Conservation (phyloP, 1,140 invertebrate species). For the Elymnias hypermnestra region DNA sequence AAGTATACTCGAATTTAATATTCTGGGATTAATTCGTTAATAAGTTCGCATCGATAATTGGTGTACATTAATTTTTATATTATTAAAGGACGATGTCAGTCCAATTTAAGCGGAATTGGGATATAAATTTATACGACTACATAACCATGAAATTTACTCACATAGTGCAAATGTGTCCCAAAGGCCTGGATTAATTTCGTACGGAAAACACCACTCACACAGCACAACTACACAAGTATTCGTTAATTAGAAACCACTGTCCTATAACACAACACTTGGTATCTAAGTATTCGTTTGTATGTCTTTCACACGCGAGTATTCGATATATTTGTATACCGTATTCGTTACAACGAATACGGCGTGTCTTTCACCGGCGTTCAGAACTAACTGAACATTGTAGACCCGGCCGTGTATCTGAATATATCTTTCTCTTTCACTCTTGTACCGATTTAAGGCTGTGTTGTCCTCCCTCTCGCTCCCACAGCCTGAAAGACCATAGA, state of each 20-base stretch:
- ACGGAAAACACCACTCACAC: slow-evolving; percentile 21
- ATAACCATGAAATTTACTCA: slow-evolving; percentile 27
- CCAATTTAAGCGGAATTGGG: slow-evolving; percentile 4
- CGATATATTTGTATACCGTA: slow-evolving; percentile 7
- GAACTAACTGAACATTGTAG: slow-evolving; percentile 55
- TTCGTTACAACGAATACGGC: slow-evolving; percentile 21
- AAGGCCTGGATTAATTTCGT: slow-evolving; percentile 12
- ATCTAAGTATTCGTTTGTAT: slow-evolving; percentile 15
- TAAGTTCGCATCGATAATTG: no score
- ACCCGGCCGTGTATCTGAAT: slow-evolving; percentile 46
- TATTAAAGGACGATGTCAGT: no score
- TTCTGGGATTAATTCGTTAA: no score
- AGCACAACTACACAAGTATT: slow-evolving; percentile 11
- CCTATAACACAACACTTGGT: slow-evolving; percentile 17
- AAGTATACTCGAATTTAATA: no score
- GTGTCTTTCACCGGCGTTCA: slow-evolving; percentile 39
- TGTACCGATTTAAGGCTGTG: slow-evolving; percentile 18
- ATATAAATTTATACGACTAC: slow-evolving; percentile 16
- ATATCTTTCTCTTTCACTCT: slow-evolving; percentile 35
- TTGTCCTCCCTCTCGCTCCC: slow-evolving; percentile 35
- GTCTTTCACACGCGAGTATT: slow-evolving; percentile 19
- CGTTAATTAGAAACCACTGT: slow-evolving; percentile 7
- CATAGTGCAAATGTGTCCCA: slow-evolving; percentile 29
- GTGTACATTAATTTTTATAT: no score
- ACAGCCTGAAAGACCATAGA: slow-evolving; percentile 63